Evolutionary conservation across 2,113 vertebrate genomes (phyloP), one percentile per base, ranked within the genome.

Genomic region (Mesembrinibis cayennensis): DNA sequence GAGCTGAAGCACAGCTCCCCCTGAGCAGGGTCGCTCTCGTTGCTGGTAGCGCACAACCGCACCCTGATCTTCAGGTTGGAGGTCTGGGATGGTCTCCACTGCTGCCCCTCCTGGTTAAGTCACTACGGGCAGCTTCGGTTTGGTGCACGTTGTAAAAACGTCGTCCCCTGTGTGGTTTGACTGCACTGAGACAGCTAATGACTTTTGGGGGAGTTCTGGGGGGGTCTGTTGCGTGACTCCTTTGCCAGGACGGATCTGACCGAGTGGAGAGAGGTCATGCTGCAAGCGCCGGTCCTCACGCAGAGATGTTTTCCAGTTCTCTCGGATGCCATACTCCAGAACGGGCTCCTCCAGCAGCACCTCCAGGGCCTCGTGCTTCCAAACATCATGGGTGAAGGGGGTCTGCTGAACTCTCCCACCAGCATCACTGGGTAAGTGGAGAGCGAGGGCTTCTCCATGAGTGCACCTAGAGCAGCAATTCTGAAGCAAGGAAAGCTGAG

Each of bases 381-480:
- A 7, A 93, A 89, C 93, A 94, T 97, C 76, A 20, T 94, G 95
- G 55, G 90, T 23, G 84, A 92, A 17, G 94, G 79, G 73, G 20
- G 89, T 70, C 77, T 88, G 91, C 84, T 83, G 89, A 77, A 19
- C 82, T 50, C 92, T 42, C 84, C 88, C 79, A 88, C 63, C 87
- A 95, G 85, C 89, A 95, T 97, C 93, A 95, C 91, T 0, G 93
- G 97, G 97, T 97, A 56, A 97, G 97, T 59, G 50, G 47, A 6
- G 67, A 18, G 47, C 3, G 4, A 32, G 55, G 47, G 34, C 30
- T 93, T 76, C 0, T 1, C 62, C 3, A 2, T 12, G 53, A 65
- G 36, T 4, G 42, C 25, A 2, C 20, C 69, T 62, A 23, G 55
- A 15, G 52, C 42, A 11, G 7, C 67, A 11, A 2, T 1, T 26